Base-by-base conservation (phyloP, 2,113 vertebrate genomes). In the Sus scrofa region DNA sequence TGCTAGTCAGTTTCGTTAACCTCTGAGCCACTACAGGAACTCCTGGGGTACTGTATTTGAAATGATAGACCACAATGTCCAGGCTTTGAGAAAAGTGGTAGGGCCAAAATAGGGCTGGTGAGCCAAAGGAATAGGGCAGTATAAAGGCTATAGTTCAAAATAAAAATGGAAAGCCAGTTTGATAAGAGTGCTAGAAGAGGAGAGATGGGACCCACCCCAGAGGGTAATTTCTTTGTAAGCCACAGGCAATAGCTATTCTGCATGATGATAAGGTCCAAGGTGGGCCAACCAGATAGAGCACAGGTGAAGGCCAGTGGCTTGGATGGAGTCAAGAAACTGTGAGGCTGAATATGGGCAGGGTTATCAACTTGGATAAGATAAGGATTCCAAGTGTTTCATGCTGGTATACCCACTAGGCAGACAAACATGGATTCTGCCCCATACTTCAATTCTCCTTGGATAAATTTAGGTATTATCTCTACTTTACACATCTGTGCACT, bases 391-490 rank as follows among this genome's bases (percentile, higher is more conserved):
- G 68, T 87, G 27, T 87, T 86, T 85, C n/a, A 32, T 91, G 74
- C 82, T 39, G 18, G 24, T 58, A 4, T 74, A 50, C 26, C 65
- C 32, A 27, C 82, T 24, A 32, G 20, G 56, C 81, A 58, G 73
- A 87, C 63, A 86, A 86, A 93, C 24, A 8, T n/a, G 39, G 83
- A 68, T 56, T 82, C 87, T 63, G 65, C 75, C 54, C 54, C 30
- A 15, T 52, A 26, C 58, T 79, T 91, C 58, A 89, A 3, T 82
- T 91, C 82, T 96, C 82, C 27, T 54, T 91, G 70, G 91, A 78
- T 91, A 91, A 65, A 94, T 91, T 74, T 84, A 88, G 93, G 78
- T 75, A 39, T 96, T 93, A 89, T 96, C 95, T 96, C 89, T 89
- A 24, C 87, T 94, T 96, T 71, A 58, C 37, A 89, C 77, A 79